Conservation (phyloP, 2,797 vertebrate genomes). For the Leptodactylus fallax region DNA sequence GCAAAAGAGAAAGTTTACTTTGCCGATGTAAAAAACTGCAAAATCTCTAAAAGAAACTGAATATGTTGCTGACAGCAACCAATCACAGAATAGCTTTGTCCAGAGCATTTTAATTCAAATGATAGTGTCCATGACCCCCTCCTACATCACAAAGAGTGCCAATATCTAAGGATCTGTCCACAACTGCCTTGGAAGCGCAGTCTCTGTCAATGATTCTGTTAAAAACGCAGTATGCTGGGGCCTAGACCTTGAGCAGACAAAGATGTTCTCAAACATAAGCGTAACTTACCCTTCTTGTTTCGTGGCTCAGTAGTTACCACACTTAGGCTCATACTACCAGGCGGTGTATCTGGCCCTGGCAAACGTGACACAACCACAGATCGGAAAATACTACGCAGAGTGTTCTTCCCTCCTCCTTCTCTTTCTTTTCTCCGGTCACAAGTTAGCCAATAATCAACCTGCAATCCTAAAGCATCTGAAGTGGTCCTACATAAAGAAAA, state of each 20-base stretch:
- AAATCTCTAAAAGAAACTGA: no score
- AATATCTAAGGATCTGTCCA: no score
- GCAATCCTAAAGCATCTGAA: constrained; percentile 54
- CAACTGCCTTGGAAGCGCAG: no score
- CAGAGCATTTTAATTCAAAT: background rate
- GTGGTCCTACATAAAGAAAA: constrained; percentile 19
- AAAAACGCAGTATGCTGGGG: no score
- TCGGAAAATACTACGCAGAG: constrained; percentile 55
- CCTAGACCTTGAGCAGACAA: background rate
- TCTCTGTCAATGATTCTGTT: no score
- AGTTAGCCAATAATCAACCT: constrained; percentile 49
- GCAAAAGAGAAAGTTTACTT: no score
- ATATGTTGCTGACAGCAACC: no score
- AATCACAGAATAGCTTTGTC: no score
- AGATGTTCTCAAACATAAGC: background rate
- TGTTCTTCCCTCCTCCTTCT: constrained; percentile 57
- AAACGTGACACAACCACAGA: constrained; percentile 61
- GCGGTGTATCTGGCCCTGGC: constrained; percentile 57
- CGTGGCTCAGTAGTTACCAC: constrained; percentile 56
- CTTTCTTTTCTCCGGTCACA: constrained; percentile 56
- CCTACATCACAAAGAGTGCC: background rate
- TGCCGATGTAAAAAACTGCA: no score
- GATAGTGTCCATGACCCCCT: background rate
- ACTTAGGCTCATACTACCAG: constrained; percentile 58
- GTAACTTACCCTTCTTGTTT: constrained; percentile 58